Conservation (phyloP, 2,888 invertebrate species). For the Tachina lurida region DNA sequence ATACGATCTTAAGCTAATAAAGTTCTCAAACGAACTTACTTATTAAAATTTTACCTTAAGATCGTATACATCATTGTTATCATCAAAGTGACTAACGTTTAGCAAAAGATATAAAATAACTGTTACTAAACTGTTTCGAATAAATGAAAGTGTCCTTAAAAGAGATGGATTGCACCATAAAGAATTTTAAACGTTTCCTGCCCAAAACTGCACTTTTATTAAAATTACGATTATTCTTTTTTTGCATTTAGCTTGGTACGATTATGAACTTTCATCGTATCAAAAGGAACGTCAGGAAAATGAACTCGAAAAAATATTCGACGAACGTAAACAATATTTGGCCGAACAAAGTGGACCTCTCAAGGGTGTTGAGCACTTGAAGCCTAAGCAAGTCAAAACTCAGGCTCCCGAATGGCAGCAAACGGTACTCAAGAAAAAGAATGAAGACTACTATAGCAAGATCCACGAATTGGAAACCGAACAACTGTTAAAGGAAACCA, state of each 20-base stretch:
- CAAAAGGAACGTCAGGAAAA: conserved; percentile 91
- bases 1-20: conserved; percentile 5
- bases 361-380: conserved; percentile 84
- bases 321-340: conserved; percentile 89
- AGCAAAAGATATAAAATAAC: conserved; percentile 38
- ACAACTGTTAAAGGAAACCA: conserved; percentile 91
- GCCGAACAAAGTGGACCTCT: conserved; percentile 87
- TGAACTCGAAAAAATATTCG: conserved; percentile 94
- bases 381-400: conserved; percentile 87
- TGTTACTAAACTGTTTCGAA: conserved; percentile 38
- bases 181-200: conserved; percentile 1
- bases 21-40: too few species aligned
- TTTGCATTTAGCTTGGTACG: conserved; percentile 91
- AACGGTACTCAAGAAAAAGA: conserved; percentile 90
- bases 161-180: conserved; percentile 33
- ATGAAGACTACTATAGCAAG: conserved; percentile 92
- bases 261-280: conserved; percentile 92
- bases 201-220: background rate
- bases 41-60: conserved; percentile 13
- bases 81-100: conserved; percentile 53
- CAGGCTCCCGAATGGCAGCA: conserved; percentile 94
- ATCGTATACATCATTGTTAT: conserved; percentile 14
- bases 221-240: background rate
- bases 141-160: conserved; percentile 48
- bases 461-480: conserved; percentile 92